Evolutionary conservation across 2,113 vertebrate genomes (phyloP).

Genomic region (Hepsetus odoe): DNA sequence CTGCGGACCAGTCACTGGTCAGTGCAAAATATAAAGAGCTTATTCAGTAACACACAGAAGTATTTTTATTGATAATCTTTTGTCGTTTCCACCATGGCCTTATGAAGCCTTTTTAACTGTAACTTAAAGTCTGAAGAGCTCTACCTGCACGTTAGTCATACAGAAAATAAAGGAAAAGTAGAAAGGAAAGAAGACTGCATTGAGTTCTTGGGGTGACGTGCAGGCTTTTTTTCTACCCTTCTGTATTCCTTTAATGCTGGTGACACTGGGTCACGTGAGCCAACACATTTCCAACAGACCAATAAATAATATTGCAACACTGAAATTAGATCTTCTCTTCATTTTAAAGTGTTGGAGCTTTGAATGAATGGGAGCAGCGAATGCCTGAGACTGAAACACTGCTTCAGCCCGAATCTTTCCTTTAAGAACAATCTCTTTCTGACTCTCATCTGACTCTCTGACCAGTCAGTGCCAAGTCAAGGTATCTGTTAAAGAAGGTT

Average conservation of each 20-base stretch:
- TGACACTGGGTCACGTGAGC: slow-evolving; percentile 34
- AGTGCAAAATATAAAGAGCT: slow-evolving; percentile 66
- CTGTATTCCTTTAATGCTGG: slow-evolving; percentile 42
- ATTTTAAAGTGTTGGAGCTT: not conserved
- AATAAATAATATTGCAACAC: slow-evolving; percentile 48
- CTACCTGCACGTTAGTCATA: slow-evolving; percentile 60
- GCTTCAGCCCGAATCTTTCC: too few relatives aligned
- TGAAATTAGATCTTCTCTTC: not conserved
- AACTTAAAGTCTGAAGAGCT: slow-evolving; percentile 15
- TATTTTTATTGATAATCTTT: slow-evolving; percentile 68
- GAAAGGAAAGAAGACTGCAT: slow-evolving; percentile 58
- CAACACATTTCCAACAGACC: slow-evolving; percentile 44
- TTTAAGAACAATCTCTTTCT: not conserved
- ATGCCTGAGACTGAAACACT: not conserved
- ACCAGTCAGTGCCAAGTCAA: not conserved
- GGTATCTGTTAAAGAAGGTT: not conserved
- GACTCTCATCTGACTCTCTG: too few relatives aligned
- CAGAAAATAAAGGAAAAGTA: slow-evolving; percentile 50
- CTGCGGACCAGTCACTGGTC: slow-evolving; percentile 58
- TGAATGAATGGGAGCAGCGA: too few relatives aligned
- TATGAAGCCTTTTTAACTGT: slow-evolving; percentile 73
- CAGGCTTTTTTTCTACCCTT: slow-evolving; percentile 39
- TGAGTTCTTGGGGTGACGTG: slow-evolving; percentile 24
- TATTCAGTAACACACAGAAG: slow-evolving; percentile 57
- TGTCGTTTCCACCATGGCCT: slow-evolving; percentile 76